Percentiles rank a stretch among this genome's conserved stretches.
phyloP scores from a whole-genome alignment of 2,113 vertebrate genomes.

The Siphamia tubifer region DNA sequence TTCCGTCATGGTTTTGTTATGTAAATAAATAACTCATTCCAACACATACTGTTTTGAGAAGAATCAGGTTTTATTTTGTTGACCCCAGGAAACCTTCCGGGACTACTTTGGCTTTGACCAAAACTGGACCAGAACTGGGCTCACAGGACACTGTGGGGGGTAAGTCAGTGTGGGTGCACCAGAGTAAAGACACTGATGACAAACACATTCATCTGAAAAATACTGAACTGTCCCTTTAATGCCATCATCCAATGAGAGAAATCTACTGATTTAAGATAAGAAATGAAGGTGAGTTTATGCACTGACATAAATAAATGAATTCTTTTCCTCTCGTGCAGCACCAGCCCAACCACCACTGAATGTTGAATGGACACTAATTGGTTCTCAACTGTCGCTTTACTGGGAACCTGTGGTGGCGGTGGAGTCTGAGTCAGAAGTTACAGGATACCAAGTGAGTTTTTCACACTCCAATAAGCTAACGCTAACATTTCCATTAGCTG shows the following conservation, averaged over 20 bases:
- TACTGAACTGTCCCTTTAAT: no score
- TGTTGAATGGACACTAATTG: slow-evolving; percentile 90
- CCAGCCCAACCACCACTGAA: slow-evolving; percentile 91
- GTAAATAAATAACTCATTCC: no score
- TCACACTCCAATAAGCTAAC: not conserved
- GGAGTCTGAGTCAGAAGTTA: slow-evolving; percentile 94
- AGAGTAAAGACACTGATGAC: no score
- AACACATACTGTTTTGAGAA: no score
- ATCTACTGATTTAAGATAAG: not conserved
- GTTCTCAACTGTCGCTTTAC: slow-evolving; percentile 87
- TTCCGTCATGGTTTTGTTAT: no score
- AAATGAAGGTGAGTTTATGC: slow-evolving; percentile 11
- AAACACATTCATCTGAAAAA: no score
- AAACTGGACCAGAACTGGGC: no score
- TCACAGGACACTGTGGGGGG: no score
- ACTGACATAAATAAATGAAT: slow-evolving; percentile 9
- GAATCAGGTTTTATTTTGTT: no score
- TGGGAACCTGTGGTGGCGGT: slow-evolving; percentile 92
- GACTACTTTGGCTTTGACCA: no score
- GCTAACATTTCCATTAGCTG: not conserved
- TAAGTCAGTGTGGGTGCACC: no score
- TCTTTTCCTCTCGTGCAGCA: slow-evolving; percentile 74
- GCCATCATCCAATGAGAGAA: not conserved
- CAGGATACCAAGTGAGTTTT: slow-evolving; percentile 89
- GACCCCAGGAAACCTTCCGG: no score